A percentile compares a stretch with the other conserved stretches of the same genome.
Conservation (phyloP, 2,797 vertebrate genomes). For the Staurois parvus region DNA sequence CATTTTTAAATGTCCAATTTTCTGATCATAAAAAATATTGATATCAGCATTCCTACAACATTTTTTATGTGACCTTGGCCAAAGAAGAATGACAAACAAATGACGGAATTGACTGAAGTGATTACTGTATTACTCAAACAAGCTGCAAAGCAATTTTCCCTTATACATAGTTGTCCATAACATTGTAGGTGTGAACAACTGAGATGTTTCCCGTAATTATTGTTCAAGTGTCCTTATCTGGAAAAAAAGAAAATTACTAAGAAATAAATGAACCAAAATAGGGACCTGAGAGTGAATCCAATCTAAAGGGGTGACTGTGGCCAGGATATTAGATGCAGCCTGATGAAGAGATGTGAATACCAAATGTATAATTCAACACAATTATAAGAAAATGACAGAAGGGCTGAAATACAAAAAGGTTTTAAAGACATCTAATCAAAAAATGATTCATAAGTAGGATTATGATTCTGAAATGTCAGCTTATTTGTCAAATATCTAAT, state of each 20-base stretch:
- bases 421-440: conserved; percentile 28
- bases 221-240: conserved; percentile 4
- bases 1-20: not conserved
- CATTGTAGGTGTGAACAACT: not conserved
- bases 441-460: conserved; percentile 32
- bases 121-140: not conserved
- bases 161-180: not conserved
- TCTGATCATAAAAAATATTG: not conserved
- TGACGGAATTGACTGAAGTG: not conserved
- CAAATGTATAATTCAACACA: conserved; percentile 13
- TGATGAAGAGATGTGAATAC: not conserved
- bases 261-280: conserved; percentile 9
- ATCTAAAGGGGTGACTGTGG: not conserved
- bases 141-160: not conserved
- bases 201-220: conserved; percentile 8
- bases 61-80: not conserved
- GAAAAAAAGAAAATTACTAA: conserved; percentile 1
- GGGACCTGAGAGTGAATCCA: not conserved
- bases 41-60: not conserved
- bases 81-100: not conserved
- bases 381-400: conserved; percentile 5
- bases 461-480: conserved; percentile 32
- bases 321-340: not conserved
- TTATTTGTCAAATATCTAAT: conserved; percentile 36
- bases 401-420: not conserved